Percentiles rank a stretch among this genome's conserved stretches.
phyloP scores from a whole-genome alignment of 64 coral and sea anemone genomes.

The Dendrophyllia cribrosa region DNA sequence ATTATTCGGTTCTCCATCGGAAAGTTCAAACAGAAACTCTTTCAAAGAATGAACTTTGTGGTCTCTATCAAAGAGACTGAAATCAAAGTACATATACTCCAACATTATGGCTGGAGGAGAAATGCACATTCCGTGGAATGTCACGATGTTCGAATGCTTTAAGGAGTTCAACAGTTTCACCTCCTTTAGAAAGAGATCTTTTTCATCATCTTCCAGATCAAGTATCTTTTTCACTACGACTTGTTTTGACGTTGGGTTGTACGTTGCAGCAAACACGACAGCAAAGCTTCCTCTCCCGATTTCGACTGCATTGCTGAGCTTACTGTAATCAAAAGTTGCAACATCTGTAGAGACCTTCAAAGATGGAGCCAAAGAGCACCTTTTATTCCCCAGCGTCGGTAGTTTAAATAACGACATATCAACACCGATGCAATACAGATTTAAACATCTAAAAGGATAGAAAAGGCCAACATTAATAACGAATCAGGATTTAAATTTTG shows the following conservation, averaged over 20 bases:
- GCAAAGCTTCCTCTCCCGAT: not conserved
- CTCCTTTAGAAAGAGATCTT: not conserved
- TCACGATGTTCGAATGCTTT: not conserved
- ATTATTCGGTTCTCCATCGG: too few species aligned
- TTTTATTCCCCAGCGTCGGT: not conserved
- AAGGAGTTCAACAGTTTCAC: not conserved
- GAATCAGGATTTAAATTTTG: too few species aligned
- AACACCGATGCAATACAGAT: too few species aligned
- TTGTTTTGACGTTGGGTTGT: not conserved
- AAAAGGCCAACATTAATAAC: too few species aligned
- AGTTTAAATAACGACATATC: not conserved
- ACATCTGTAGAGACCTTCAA: not conserved
- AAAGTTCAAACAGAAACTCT: too few species aligned
- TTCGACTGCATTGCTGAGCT: not conserved
- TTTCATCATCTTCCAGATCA: not conserved
- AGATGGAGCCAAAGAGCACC: not conserved
- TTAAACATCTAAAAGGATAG: too few species aligned
- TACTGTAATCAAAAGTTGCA: not conserved
- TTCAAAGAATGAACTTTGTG: too few species aligned
- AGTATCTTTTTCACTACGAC: not conserved
- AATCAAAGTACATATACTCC: too few species aligned
- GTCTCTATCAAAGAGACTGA: too few species aligned
- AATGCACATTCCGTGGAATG: too few species aligned
- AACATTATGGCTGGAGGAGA: too few species aligned
- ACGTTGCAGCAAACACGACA: not conserved